Evolutionary conservation across 2,113 vertebrate species (phyloP), one percentile per base, ranked within the genome.

Genomic region (Uropsilus gracilis): DNA sequence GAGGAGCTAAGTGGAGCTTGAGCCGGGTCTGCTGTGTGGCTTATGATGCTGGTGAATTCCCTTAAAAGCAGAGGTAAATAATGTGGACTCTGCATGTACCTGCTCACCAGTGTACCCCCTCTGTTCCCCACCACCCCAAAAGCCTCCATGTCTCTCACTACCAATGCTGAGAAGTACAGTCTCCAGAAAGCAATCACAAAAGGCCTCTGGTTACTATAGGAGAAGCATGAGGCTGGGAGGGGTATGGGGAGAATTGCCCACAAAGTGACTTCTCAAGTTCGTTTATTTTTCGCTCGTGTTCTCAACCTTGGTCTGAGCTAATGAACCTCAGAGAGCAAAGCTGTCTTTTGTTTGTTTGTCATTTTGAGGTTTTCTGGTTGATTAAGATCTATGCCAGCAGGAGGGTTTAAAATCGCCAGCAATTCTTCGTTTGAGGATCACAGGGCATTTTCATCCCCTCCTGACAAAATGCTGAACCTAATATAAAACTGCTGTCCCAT

Each of bases 361-460:
- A 97, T 98, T 98, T 97, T 94, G 97, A 98, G 96, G 97, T 97
- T 98, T 98, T 98, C 98, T 97, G 97, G 97, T 98, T 98, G 98
- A 98, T 98, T 98, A 98, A 98, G 95, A 98, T 97, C 97, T 96
- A 72, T 68, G 89, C 96, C 98, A 97, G 97, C 98, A 97, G 97
- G 46, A 97, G 96, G 57, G 39, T 96, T 97, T 86, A 94, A 98
- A 98, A 97, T 87, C 96, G 92, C 96, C 97, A 95, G 93, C 93
- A 83, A 96, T 89, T 75, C 91, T 97, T 91, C 72, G 55, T 69
- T 28, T 82, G 95, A 48, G 91, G 96, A 97, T 98, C 89, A 55
- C 0, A 1, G 44, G 88, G 73, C 87, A 90, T 92, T 90, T 90
- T 93, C 63, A 85, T 97, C 89, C 88, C 82, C 94, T 81, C 69